phyloP scores from a whole-genome alignment of 1,140 invertebrate species.

The Drosophila neocordata region DNA sequence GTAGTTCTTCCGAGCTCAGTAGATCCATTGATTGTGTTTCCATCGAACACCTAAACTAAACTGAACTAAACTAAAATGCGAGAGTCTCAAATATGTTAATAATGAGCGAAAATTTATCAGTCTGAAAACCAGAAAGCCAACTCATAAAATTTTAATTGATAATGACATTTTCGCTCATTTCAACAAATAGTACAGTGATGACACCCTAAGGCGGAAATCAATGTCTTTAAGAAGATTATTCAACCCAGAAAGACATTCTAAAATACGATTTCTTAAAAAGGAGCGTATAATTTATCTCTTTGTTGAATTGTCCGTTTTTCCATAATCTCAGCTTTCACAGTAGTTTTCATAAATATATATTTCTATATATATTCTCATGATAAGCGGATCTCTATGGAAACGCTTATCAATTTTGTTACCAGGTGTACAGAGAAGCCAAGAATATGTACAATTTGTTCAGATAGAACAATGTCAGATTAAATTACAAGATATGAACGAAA shows the following conservation, averaged over 20 bases:
- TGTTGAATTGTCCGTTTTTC: too few species aligned
- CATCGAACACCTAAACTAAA: not conserved
- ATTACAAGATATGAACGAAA: not conserved
- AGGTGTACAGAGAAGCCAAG: slow-evolving; percentile 28
- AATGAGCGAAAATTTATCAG: not conserved
- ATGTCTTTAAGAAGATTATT: too few species aligned
- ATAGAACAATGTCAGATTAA: not conserved
- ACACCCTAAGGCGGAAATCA: too few species aligned
- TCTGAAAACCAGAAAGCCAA: not conserved
- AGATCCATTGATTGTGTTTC: slow-evolving; percentile 43
- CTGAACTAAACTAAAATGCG: slow-evolving; percentile 9
- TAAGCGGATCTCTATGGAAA: slow-evolving; percentile 33
- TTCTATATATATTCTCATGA: slow-evolving; percentile 19
- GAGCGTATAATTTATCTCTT: too few species aligned
- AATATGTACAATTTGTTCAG: not conserved
- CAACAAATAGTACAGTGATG: too few species aligned
- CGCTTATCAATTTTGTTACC: slow-evolving; percentile 33
- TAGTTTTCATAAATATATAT: too few species aligned
- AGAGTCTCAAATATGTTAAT: not conserved
- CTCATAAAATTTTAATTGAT: not conserved
- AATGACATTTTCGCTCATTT: too few species aligned
- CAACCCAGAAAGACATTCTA: too few species aligned
- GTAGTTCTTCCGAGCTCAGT: slow-evolving; percentile 50
- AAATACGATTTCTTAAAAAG: too few species aligned
- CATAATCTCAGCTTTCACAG: too few species aligned